Base-by-base conservation (phyloP, 64 coral and sea anemone genomes). In the Dendronephthya gigantea region DNA sequence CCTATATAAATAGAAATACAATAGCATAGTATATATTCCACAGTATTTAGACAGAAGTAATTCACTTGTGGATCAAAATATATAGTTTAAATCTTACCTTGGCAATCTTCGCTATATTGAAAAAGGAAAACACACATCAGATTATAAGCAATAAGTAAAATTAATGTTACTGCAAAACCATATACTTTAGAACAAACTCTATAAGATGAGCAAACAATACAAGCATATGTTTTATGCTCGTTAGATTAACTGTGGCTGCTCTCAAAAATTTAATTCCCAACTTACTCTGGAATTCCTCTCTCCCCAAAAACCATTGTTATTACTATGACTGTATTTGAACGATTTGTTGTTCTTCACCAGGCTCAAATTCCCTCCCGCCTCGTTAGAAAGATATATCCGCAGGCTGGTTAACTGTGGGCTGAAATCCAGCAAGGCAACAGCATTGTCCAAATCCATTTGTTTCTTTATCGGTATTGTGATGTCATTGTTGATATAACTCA, bases 401-500 rank as follows among this genome's bases (percentile, higher is more conserved):
- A 98, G 55, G 49, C 95, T 93, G 31, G 92, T 93, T 16, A 98
- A 82, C 41, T 98, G 95, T n/a, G 92, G 89, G 40, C 95, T 98
- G 36, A 92, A 74, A 50, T 98, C 95, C 37, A 98, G 92, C 65
- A 98, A 91, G 28, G 93, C 95, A 30, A 98, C 85, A 2, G 92
- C 95, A 55, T 98, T 93, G 27, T 98, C 95, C 75, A 98, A 87
- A 55, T 98, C 95, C 51, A 92, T 90, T 82, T 98, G 95, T 13
- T 45, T 98, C 32, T 91, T 31, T 85, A 98, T 91, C 36, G 95
- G 95, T 81, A 98, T 98, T 68, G 95, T 93, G 34, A 98, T 98
- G 88, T 93, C 95, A 88, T 93, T 88, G 83, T 91, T 93, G 22
- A 98, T 91, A 90, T 98, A 98, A 70, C 93, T 98, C 95, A 98